Evolutionary conservation across 30 jellyfish, hydroid and myxozoan genomes (phyloP).

Genomic region (Turritopsis dohrnii): DNA sequence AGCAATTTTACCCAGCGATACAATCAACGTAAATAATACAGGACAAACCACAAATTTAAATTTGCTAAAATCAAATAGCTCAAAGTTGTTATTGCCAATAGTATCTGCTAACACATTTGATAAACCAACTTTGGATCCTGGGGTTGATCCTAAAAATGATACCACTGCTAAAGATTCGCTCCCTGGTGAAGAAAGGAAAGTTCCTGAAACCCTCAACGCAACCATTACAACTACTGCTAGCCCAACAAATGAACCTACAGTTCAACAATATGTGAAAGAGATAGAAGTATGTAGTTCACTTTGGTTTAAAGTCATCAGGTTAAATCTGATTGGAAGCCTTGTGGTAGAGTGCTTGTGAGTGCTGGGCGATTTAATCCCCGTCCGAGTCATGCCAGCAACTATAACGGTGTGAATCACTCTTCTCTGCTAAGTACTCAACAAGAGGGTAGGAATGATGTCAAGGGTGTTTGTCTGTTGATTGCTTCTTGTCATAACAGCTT

Average conservation of each 20-base stretch:
- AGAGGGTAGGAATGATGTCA: no score
- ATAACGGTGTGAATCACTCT: no score
- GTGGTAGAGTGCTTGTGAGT: no score
- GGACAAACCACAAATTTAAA: background rate
- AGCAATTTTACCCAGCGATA: background rate
- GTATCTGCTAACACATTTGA: background rate
- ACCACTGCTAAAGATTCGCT: background rate
- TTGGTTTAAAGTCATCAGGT: background rate
- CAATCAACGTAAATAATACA: background rate
- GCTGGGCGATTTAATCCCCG: no score
- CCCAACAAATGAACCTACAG: background rate
- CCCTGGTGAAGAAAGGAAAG: background rate
- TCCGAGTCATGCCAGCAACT: no score
- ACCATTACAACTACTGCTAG: background rate
- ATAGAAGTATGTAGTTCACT: background rate
- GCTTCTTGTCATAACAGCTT: no score
- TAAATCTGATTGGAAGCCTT: no score
- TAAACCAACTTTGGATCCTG: background rate
- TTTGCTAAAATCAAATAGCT: background rate
- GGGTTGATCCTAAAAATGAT: background rate
- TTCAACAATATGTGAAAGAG: background rate
- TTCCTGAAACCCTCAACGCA: background rate
- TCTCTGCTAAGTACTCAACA: no score
- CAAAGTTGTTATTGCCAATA: background rate
- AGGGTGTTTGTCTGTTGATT: no score